phyloP scores from a whole-genome alignment of 2,113 vertebrate genomes.

The Propithecus coquereli region DNA sequence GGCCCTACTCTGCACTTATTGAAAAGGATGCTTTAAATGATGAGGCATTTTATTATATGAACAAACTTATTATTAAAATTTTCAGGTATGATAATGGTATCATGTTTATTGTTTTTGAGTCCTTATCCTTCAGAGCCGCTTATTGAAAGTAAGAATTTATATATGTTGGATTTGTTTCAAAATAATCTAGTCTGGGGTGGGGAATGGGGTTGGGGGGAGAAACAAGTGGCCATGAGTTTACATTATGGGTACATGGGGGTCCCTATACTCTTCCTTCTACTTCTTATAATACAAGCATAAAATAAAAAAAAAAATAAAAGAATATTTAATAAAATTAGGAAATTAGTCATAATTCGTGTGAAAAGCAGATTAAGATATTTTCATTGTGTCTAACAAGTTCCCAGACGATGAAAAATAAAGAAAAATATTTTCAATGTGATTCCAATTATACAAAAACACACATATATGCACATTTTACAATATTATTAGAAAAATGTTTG shows the following conservation, averaged over 20 bases:
- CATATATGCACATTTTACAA: not conserved
- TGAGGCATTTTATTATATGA: not conserved
- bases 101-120: not conserved
- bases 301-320: not conserved
- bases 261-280: not conserved
- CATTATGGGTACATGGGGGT: accelerated
- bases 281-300: not conserved
- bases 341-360: not conserved
- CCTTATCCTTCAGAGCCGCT: not conserved
- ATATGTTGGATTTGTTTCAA: not conserved
- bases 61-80: not conserved
- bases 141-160: not conserved
- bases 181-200: not conserved
- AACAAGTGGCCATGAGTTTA: not conserved
- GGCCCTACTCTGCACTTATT: not conserved
- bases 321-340: constrained; percentile 27
- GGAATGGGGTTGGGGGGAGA: no score
- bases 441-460: not conserved
- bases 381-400: not conserved
- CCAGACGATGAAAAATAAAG: no score
- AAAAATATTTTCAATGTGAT: not conserved
- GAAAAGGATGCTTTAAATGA: not conserved
- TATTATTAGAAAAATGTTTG: not conserved
- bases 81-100: not conserved
- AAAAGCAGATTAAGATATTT: not conserved